Conservation (phyloP, 2,113 vertebrate species). For the Talpa occidentalis region DNA sequence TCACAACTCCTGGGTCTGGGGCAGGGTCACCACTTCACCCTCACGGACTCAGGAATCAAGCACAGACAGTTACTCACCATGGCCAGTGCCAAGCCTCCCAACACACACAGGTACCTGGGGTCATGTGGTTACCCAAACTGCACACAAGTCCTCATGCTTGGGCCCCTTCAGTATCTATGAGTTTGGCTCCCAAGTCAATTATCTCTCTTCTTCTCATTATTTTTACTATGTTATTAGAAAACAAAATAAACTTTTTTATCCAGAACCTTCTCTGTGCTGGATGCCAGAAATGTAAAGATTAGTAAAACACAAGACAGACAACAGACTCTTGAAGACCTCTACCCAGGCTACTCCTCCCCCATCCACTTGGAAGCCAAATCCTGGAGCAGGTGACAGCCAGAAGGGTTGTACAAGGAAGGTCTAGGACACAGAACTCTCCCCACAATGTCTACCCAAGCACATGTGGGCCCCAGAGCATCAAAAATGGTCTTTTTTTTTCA, state of each 20-base stretch:
- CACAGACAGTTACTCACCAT: no score
- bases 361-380: neutral
- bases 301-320: neutral
- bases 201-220: neutral
- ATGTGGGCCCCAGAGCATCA: fast-evolving
- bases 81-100: no score
- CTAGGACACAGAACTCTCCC: neutral
- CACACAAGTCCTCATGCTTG: neutral
- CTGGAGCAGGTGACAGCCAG: neutral
- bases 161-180: neutral
- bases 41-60: neutral
- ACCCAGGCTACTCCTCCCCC: neutral
- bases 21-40: neutral
- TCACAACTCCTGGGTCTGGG: neutral
- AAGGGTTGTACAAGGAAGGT: neutral
- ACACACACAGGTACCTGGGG: no score
- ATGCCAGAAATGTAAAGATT: neutral
- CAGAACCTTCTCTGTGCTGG: neutral
- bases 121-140: no score
- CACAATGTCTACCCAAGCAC: neutral
- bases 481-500: neutral
- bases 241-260: neutral
- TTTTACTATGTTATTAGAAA: neutral
- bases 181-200: neutral
- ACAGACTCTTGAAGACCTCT: neutral